phyloP scores from a whole-genome alignment of 2,797 vertebrate species.

The Melanogrammus aeglefinus region DNA sequence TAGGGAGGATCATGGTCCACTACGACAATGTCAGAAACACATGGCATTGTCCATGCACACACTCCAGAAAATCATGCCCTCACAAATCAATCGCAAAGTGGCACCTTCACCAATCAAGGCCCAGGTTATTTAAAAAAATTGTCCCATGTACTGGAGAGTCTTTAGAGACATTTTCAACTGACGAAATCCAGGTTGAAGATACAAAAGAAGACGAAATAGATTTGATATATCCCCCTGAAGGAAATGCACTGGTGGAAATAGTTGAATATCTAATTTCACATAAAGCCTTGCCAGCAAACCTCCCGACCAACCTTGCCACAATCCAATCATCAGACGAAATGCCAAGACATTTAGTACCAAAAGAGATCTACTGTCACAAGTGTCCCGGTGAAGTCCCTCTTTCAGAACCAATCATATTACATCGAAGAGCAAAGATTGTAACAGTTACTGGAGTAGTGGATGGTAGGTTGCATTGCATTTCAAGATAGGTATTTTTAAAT shows the following conservation, averaged over 20 bases:
- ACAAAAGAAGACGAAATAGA: background rate
- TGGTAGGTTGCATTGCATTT: background rate
- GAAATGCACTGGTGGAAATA: background rate
- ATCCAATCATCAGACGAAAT: background rate
- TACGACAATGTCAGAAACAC: background rate
- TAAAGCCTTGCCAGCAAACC: background rate
- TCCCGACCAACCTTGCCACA: background rate
- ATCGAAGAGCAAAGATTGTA: background rate
- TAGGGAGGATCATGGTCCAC: background rate
- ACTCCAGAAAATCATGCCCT: background rate
- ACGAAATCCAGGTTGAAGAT: background rate
- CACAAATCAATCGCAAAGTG: background rate
- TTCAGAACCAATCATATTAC: background rate
- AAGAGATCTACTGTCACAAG: background rate
- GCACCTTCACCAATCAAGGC: background rate
- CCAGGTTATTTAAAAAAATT: background rate
- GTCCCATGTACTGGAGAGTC: background rate
- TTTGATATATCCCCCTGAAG: background rate
- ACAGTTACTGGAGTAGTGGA: background rate
- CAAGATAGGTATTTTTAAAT: background rate
- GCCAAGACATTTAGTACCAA: background rate
- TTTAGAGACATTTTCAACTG: background rate
- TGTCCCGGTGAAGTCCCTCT: background rate
- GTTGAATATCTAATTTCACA: background rate
- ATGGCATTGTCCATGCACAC: background rate